phyloP scores from a whole-genome alignment of 2,113 vertebrate genomes.

The Pachyramphus minor region DNA sequence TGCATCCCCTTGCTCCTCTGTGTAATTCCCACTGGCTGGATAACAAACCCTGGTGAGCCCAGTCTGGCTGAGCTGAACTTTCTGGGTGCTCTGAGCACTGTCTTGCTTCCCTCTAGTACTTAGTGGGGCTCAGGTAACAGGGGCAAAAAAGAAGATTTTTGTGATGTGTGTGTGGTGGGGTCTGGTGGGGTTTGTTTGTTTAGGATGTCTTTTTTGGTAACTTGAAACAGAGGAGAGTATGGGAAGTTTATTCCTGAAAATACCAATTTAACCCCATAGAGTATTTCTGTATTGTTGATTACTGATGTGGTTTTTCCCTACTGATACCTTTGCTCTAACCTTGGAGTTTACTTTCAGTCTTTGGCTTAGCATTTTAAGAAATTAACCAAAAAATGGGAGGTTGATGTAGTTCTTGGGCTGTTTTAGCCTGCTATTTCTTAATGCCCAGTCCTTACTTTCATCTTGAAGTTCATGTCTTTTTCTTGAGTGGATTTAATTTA shows the following conservation, averaged over 20 bases:
- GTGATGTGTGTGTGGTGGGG: background rate
- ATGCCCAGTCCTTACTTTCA: background rate
- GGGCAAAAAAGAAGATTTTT: background rate
- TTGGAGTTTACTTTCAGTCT: background rate
- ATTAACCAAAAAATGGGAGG: background rate
- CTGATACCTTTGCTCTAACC: background rate
- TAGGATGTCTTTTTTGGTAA: background rate
- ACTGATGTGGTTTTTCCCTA: background rate
- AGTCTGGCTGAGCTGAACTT: fast-evolving
- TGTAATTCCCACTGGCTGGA: background rate
- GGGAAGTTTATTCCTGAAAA: background rate
- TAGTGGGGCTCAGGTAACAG: background rate
- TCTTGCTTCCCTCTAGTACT: background rate
- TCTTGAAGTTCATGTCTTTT: background rate
- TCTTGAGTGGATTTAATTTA: background rate
- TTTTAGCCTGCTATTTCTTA: background rate
- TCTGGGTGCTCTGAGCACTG: background rate
- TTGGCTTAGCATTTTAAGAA: background rate
- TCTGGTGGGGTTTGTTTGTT: background rate
- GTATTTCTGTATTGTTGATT: background rate
- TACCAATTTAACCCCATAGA: background rate
- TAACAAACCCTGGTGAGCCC: background rate
- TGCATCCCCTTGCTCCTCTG: background rate
- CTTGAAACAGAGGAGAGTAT: background rate
- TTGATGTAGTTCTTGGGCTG: background rate